These are phyloP conservation scores for Diaperis boleti DNA, from an alignment of 2,888 invertebrate genomes.

Conservation along the genomic window DNA sequence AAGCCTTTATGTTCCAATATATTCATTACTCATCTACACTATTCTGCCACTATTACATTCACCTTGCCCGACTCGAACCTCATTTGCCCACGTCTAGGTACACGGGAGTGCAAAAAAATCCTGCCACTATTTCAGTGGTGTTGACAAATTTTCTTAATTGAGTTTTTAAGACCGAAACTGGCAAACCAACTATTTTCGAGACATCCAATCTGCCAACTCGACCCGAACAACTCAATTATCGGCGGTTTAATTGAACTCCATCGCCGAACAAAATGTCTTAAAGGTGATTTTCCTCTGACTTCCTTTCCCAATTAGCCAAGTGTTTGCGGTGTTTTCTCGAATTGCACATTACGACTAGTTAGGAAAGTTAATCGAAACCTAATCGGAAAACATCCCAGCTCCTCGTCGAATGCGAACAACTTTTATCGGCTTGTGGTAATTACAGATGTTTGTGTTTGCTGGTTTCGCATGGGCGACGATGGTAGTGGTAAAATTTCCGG, in stretches of 20 bases:
- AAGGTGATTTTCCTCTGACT: constrained; percentile 48
- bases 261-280: constrained; percentile 36
- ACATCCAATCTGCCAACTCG: constrained; percentile 34
- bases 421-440: neutral
- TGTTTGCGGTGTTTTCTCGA: constrained; percentile 61
- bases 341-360: constrained; percentile 63
- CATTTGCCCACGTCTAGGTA: no score
- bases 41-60: constrained; percentile 55
- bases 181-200: constrained; percentile 35
- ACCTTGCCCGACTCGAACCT: constrained; percentile 42
- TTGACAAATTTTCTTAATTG: no score
- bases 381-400: constrained; percentile 53
- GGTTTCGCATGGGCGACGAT: no score
- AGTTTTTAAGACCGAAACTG: constrained; percentile 27
- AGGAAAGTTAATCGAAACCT: constrained; percentile 63
- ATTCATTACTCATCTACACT: constrained; percentile 64
- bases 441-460: neutral
- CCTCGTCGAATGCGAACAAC: constrained; percentile 3
- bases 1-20: constrained; percentile 66
- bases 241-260: constrained; percentile 35
- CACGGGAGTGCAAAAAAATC: no score
- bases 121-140: no score
- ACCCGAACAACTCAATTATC: constrained; percentile 37
- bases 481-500: no score
- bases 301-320: constrained; percentile 59